Conservation (phyloP, 2,888 invertebrate genomes). For the Ganaspis brasiliensis region DNA sequence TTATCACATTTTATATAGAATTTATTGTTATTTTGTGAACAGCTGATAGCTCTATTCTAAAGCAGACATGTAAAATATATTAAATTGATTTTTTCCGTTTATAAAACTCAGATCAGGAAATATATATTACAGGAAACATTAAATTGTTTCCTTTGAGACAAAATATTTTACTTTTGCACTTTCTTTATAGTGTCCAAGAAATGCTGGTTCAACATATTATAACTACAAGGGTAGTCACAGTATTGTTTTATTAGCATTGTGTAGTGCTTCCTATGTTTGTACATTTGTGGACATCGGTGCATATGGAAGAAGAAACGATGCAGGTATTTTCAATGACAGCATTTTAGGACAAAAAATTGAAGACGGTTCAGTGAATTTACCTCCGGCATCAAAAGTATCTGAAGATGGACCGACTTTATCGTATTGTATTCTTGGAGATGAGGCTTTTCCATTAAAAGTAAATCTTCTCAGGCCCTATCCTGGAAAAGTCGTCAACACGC, state of each 20-base stretch:
- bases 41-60: too few relatives aligned
- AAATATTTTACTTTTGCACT: too few relatives aligned
- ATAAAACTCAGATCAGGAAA: too few relatives aligned
- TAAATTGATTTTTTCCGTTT: too few relatives aligned
- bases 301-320: constrained; percentile 56
- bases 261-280: constrained; percentile 58
- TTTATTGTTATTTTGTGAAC: too few relatives aligned
- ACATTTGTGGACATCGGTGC: constrained; percentile 57
- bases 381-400: constrained; percentile 41
- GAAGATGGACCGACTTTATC: constrained; percentile 49
- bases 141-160: too few relatives aligned
- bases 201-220: constrained; percentile 56
- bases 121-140: too few relatives aligned
- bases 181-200: constrained; percentile 55
- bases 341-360: constrained; percentile 61
- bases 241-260: constrained; percentile 57
- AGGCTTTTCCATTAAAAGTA: constrained; percentile 63
- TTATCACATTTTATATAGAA: too few relatives aligned
- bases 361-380: constrained; percentile 46
- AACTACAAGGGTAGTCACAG: constrained; percentile 57
- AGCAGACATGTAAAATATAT: too few relatives aligned
- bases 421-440: constrained; percentile 65
- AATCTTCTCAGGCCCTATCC: constrained; percentile 57
- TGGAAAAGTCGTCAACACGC: constrained; percentile 39
- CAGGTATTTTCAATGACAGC: constrained; percentile 52